Conservation (phyloP, 37 sponge, comb jelly and placozoan species). For the Amphimedon queenslandica region DNA sequence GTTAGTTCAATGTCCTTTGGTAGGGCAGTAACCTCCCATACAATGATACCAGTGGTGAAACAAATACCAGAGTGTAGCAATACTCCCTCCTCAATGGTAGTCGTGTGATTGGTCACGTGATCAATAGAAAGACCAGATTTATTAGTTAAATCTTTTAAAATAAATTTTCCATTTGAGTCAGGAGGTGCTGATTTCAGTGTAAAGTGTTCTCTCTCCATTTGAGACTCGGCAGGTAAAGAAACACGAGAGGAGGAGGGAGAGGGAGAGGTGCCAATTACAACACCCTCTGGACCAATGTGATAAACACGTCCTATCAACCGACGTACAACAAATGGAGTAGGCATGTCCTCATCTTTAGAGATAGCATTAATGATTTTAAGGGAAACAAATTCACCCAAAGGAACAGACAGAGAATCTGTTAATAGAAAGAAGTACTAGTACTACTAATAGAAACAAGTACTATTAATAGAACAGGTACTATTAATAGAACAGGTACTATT, state of each 20-base stretch:
- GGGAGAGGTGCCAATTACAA: conserved; percentile 37
- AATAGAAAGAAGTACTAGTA: neutral
- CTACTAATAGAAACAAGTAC: neutral
- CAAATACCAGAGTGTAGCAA: conserved; percentile 9
- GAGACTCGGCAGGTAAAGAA: neutral
- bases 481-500: too few relatives aligned
- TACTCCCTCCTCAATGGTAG: neutral
- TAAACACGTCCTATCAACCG: conserved; percentile 46
- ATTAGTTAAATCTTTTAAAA: neutral
- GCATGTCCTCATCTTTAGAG: neutral
- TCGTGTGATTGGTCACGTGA: neutral
- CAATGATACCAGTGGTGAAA: conserved; percentile 45
- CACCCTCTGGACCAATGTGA: conserved; percentile 60
- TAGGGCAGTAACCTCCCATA: conserved; percentile 50
- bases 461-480: too few relatives aligned
- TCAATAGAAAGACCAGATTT: neutral
- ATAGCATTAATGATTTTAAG: conserved; percentile 22
- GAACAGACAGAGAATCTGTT: neutral
- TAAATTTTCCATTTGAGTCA: neutral
- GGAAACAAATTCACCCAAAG: conserved; percentile 34
- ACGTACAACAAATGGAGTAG: conserved; percentile 33
- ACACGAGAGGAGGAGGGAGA: conserved; percentile 41
- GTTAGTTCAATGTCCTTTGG: conserved; percentile 20
- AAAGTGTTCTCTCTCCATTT: neutral
- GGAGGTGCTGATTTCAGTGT: neutral